Percentiles rank a stretch among this genome's conserved stretches.
phyloP scores from a whole-genome alignment of 2,888 invertebrate genomes.

The Hydriomena furcata region DNA sequence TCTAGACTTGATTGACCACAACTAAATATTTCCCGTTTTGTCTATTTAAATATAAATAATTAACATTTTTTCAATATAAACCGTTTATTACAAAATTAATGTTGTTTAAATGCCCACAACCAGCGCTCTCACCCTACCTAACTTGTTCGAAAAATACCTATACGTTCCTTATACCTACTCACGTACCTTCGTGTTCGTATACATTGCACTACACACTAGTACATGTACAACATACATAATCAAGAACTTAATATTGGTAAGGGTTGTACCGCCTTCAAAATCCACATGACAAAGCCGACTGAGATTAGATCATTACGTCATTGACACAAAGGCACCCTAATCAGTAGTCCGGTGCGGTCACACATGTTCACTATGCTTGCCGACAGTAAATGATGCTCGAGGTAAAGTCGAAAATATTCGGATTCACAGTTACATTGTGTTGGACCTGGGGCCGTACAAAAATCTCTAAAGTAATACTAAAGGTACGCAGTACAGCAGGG shows the following conservation, averaged over 20 bases:
- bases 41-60: too few relatives aligned
- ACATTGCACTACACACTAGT: too few relatives aligned
- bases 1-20: too few relatives aligned
- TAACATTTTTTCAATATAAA: too few relatives aligned
- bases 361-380: constrained; percentile 33
- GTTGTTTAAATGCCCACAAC: too few relatives aligned
- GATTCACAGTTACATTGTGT: constrained; percentile 13
- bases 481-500: too few relatives aligned
- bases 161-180: too few relatives aligned
- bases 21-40: too few relatives aligned
- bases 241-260: background rate
- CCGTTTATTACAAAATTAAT: too few relatives aligned
- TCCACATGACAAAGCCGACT: constrained; percentile 30
- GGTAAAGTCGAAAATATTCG: constrained; percentile 16
- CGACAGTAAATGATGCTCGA: constrained; percentile 30
- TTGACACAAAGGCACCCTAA: constrained; percentile 42
- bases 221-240: background rate
- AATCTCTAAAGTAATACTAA: background rate
- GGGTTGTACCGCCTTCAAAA: constrained; percentile 26
- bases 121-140: too few relatives aligned
- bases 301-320: constrained; percentile 48
- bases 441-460: background rate
- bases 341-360: constrained; percentile 39
- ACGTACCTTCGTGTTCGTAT: too few relatives aligned
- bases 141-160: too few relatives aligned